Conservation (phyloP, 37 sponge, comb jelly and placozoan species). For the Spongilla lacustris region DNA sequence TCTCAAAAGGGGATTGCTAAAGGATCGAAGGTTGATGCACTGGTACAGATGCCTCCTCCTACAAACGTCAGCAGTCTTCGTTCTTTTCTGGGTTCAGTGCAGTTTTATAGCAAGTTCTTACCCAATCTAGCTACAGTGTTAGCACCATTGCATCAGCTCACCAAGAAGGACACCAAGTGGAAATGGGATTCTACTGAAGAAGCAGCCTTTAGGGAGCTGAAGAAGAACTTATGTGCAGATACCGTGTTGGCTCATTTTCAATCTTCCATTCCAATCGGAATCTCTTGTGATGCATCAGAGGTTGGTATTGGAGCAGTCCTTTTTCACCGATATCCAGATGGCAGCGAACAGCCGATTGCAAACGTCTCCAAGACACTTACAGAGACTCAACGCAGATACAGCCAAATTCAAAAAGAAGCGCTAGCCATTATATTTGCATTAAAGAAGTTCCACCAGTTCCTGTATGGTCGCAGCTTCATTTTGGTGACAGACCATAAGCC, state of each 20-base stretch:
- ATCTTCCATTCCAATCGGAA: not conserved
- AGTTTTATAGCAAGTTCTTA: constrained; percentile 49
- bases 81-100: constrained; percentile 42
- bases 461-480: constrained; percentile 66
- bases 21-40: constrained; percentile 29
- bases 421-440: constrained; percentile 48
- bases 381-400: constrained; percentile 44
- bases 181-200: constrained; percentile 11
- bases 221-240: not conserved
- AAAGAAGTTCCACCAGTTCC: constrained; percentile 54
- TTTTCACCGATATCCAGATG: constrained; percentile 43
- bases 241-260: constrained; percentile 47
- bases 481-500: constrained; percentile 66
- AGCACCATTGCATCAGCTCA: constrained; percentile 20
- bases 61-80: constrained; percentile 29
- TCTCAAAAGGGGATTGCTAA: not conserved
- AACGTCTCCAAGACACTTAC: constrained; percentile 59
- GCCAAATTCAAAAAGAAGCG: constrained; percentile 65
- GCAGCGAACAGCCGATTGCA: constrained; percentile 50
- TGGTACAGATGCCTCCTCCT: constrained; percentile 40
- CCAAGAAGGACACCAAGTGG: constrained; percentile 10
- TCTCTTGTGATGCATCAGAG: constrained; percentile 51
- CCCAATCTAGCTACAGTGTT: constrained; percentile 34
- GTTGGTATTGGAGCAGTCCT: constrained; percentile 57
- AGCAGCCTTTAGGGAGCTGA: constrained; percentile 8